phyloP scores from a whole-genome alignment of 1,140 invertebrate genomes.

The Contarinia nasturtii region DNA sequence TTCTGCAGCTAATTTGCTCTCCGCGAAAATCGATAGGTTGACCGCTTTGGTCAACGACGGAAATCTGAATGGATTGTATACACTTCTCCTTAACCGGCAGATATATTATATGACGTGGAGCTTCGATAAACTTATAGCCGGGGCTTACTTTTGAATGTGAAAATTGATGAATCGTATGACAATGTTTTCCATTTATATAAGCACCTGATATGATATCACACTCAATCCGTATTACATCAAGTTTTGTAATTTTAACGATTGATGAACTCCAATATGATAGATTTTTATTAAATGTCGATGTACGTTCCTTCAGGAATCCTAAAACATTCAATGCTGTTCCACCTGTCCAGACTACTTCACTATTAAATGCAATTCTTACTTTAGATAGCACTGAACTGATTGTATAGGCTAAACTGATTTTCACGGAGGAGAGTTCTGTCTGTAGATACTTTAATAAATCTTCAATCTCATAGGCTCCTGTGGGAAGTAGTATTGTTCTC shows the following conservation, averaged over 20 bases:
- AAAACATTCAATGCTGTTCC: conserved; percentile 3
- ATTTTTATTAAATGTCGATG: conserved; percentile 4
- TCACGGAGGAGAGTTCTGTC: background rate
- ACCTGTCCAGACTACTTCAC: conserved; percentile 1
- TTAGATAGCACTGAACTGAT: background rate
- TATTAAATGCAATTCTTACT: background rate
- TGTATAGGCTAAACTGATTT: background rate
- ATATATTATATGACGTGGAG: conserved; percentile 15
- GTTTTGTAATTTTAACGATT: conserved; percentile 9
- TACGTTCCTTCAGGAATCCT: conserved; percentile 6
- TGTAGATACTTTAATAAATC: conserved; percentile 8
- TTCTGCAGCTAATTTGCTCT: conserved; percentile 10
- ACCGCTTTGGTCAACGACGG: conserved; percentile 12
- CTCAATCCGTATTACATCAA: conserved; percentile 9
- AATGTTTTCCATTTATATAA: conserved; percentile 12
- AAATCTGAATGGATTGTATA: conserved; percentile 8
- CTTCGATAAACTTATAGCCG: conserved; percentile 15
- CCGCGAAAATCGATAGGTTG: conserved; percentile 11
- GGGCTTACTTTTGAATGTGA: conserved; percentile 8
- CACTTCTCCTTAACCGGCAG: conserved; percentile 10
- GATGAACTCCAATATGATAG: conserved; percentile 6
- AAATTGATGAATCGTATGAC: conserved; percentile 17
- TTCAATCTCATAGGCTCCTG: conserved; percentile 17
- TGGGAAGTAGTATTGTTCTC: conserved; percentile 13
- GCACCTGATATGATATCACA: conserved; percentile 11